Percentiles rank a stretch among this genome's conserved stretches.
phyloP scores from a whole-genome alignment of 2,113 vertebrate species.

The Telmatochromis sp. region DNA sequence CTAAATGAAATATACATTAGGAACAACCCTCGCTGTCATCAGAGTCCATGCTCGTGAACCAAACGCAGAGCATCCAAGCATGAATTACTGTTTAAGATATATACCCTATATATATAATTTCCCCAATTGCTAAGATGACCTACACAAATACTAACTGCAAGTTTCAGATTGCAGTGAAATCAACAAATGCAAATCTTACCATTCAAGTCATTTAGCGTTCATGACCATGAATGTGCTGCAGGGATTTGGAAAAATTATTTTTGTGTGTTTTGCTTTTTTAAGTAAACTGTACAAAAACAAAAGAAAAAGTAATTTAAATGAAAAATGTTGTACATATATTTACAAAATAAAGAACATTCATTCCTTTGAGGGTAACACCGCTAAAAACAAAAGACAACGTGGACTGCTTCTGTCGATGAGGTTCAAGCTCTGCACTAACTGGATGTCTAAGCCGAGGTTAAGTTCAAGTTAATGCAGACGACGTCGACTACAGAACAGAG shows the following conservation, averaged over 20 bases:
- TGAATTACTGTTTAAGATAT: conserved; percentile 45
- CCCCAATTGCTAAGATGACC: conserved; percentile 39
- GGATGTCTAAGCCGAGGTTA: conserved; percentile 23
- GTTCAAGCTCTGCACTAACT: conserved; percentile 39
- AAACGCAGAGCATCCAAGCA: conserved; percentile 41
- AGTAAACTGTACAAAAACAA: conserved; percentile 59
- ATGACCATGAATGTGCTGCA: conserved; percentile 33
- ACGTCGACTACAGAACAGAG: conserved; percentile 10
- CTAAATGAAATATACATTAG: conserved; percentile 64
- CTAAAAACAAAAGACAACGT: conserved; percentile 39
- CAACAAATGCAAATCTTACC: conserved; percentile 37
- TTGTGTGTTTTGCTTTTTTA: conserved; percentile 20
- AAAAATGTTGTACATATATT: conserved; percentile 56
- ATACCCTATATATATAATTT: conserved; percentile 51
- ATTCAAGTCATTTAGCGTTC: conserved; percentile 35
- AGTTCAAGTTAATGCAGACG: conserved; percentile 33
- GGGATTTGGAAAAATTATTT: conserved; percentile 24
- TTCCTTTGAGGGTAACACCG: conserved; percentile 45
- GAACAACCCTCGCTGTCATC: conserved; percentile 28
- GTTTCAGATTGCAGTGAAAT: conserved; percentile 35
- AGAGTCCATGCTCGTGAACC: conserved; percentile 28
- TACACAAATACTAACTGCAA: conserved; percentile 42
- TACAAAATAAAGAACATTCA: conserved; percentile 57
- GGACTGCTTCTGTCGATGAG: conserved; percentile 27
- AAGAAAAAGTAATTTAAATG: conserved; percentile 34